Conservation (phyloP, 2,797 vertebrate genomes). For the Zenarchopterus dispar region DNA sequence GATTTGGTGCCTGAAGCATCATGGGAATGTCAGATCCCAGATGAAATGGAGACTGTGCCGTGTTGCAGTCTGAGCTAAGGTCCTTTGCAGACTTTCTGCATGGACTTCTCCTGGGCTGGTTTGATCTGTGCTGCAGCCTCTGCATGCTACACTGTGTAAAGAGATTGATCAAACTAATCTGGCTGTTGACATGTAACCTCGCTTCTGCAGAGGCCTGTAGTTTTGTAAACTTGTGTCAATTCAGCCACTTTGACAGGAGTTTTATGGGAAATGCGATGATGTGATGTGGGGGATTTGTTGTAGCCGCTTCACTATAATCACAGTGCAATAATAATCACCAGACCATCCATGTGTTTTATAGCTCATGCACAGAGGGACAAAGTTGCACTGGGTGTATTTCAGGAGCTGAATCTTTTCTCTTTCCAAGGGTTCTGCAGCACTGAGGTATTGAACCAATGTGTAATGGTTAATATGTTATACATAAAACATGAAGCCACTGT, state of each 20-base stretch:
- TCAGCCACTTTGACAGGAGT: slow-evolving; percentile 28
- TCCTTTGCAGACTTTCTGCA: slow-evolving; percentile 19
- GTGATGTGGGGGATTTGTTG: slow-evolving; percentile 19
- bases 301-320: slow-evolving; percentile 41
- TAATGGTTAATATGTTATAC: slow-evolving; percentile 63
- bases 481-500: slow-evolving; percentile 70
- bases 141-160: not conserved
- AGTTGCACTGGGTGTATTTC: slow-evolving; percentile 21
- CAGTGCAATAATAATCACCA: slow-evolving; percentile 40
- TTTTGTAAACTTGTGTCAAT: slow-evolving; percentile 58
- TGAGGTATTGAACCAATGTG: slow-evolving; percentile 28
- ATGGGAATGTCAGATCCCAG: slow-evolving; percentile 61
- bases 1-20: slow-evolving; percentile 43
- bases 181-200: slow-evolving; percentile 5
- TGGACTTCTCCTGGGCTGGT: slow-evolving; percentile 12
- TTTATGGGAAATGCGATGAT: slow-evolving; percentile 31
- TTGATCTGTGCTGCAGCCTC: slow-evolving; percentile 13
- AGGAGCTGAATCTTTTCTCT: slow-evolving; percentile 40
- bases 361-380: slow-evolving; percentile 24
- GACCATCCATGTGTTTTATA: slow-evolving; percentile 15
- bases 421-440: slow-evolving; percentile 36
- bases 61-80: slow-evolving; percentile 23
- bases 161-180: not conserved
- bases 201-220: slow-evolving; percentile 5
- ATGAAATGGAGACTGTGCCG: slow-evolving; percentile 58